Evolutionary conservation across 2,113 vertebrate genomes (phyloP).

Genomic region (Periophthalmodon schlosseri): DNA sequence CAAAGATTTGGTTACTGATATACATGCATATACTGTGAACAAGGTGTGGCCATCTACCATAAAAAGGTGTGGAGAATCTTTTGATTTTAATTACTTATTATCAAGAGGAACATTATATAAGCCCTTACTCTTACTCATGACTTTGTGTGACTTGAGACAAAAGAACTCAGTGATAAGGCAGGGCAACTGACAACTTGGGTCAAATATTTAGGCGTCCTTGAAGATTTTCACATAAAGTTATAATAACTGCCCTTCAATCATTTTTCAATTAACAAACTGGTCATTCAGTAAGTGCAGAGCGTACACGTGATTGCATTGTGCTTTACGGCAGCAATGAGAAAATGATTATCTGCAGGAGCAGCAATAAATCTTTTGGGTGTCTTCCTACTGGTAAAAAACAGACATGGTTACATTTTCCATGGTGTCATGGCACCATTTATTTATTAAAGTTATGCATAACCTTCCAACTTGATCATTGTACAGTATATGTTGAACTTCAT

Average conservation of each 20-base stretch:
- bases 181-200: slow-evolving; percentile 5
- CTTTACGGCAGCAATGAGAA: not conserved
- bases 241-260: slow-evolving; percentile 16
- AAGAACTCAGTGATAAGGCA: not conserved
- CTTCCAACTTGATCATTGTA: slow-evolving; percentile 72
- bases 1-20: not conserved
- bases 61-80: not conserved
- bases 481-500: slow-evolving; percentile 74
- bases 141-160: not conserved
- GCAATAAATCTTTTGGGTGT: not conserved
- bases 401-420: slow-evolving; percentile 37
- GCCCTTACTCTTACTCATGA: not conserved
- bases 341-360: not conserved
- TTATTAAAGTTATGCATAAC: slow-evolving; percentile 76
- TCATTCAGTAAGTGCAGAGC: slow-evolving; percentile 1
- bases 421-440: slow-evolving; percentile 73
- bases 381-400: not conserved
- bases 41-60: not conserved
- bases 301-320: slow-evolving; percentile 9
- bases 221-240: slow-evolving; percentile 13
- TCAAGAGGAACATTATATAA: not conserved
- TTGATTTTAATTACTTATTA: not conserved
- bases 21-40: not conserved
- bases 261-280: slow-evolving; percentile 23
- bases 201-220: slow-evolving; percentile 27